phyloP scores from a whole-genome alignment of 2,113 vertebrate genomes.

The Sula dactylatra region DNA sequence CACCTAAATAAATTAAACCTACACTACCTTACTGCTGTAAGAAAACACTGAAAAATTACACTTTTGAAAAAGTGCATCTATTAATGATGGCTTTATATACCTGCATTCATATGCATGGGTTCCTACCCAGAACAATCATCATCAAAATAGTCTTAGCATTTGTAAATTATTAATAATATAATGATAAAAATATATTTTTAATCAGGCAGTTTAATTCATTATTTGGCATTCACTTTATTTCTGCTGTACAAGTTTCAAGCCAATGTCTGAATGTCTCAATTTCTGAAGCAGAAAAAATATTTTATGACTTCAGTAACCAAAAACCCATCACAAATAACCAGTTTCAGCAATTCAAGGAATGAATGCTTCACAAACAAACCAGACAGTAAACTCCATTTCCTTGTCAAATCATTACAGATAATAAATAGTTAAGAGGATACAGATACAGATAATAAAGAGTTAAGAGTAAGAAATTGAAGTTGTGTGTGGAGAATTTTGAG shows the following conservation, averaged over 20 bases:
- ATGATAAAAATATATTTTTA: neutral
- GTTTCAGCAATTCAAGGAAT: neutral
- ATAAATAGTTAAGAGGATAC: neutral
- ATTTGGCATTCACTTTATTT: neutral
- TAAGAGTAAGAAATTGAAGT: neutral
- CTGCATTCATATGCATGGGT: neutral
- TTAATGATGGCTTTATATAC: neutral
- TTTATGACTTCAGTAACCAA: neutral
- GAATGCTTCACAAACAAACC: neutral
- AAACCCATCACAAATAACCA: neutral
- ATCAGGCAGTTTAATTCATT: neutral
- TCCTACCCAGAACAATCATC: neutral
- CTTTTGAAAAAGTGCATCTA: neutral
- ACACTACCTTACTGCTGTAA: neutral
- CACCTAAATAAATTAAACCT: neutral
- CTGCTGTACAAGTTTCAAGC: neutral
- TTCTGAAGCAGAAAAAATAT: neutral
- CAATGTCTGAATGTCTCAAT: neutral
- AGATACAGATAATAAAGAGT: neutral
- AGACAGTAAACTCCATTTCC: neutral
- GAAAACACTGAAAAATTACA: neutral
- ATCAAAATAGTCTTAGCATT: neutral
- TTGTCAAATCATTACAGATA: neutral
- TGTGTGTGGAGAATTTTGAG: neutral
- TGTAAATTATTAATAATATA: neutral